Evolutionary conservation across 2,113 vertebrate genomes (phyloP).

Genomic region (Oreochromis niloticus): DNA sequence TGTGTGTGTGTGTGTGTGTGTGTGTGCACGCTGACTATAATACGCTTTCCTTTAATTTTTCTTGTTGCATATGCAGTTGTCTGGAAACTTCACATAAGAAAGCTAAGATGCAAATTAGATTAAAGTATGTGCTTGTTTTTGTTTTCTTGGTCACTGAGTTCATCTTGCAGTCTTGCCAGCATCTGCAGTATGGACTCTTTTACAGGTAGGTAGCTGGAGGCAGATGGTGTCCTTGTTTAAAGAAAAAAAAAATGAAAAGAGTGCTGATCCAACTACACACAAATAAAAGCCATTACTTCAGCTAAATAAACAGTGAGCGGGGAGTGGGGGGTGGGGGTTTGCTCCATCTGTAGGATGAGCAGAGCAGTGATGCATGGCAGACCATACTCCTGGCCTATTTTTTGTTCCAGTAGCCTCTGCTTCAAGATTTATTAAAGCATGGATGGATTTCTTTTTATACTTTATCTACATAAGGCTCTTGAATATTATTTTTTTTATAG

Average conservation of each 20-base stretch:
- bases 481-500: background rate
- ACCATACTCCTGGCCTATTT: slow-evolving; percentile 20
- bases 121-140: background rate
- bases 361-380: slow-evolving; percentile 12
- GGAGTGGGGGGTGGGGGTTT: background rate
- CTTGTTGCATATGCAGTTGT: background rate
- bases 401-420: background rate
- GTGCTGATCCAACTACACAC: slow-evolving; percentile 15
- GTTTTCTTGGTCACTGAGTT: background rate
- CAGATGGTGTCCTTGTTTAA: slow-evolving; percentile 49
- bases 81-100: background rate
- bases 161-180: background rate
- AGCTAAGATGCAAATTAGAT: background rate
- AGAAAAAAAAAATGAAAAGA: slow-evolving; percentile 4
- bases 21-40: background rate
- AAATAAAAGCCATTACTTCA: slow-evolving; percentile 48
- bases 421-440: background rate
- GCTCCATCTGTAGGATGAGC: slow-evolving; percentile 25
- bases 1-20: background rate
- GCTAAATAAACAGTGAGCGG: slow-evolving; percentile 48
- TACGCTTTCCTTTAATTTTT: background rate
- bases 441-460: background rate
- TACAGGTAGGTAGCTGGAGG: slow-evolving; percentile 22
- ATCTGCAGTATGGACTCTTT: background rate
- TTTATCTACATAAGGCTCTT: background rate